Conservation (phyloP, 2,888 invertebrate genomes). For the Erynnis tages region DNA sequence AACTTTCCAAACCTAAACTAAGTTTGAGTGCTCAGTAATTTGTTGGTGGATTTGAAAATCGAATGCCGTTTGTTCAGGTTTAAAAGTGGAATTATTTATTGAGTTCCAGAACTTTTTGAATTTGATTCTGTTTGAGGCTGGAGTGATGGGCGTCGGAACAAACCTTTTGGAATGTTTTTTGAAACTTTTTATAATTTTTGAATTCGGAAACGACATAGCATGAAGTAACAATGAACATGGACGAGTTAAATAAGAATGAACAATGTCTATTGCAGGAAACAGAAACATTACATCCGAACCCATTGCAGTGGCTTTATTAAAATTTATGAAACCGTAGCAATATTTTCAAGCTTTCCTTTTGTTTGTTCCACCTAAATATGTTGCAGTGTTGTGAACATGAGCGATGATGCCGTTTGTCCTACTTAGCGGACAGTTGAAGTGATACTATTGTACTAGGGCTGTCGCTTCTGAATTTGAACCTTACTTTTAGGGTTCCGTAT, state of each 20-base stretch:
- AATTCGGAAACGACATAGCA: neutral
- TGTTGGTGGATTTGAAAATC: constrained; percentile 39
- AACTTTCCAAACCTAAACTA: constrained; percentile 40
- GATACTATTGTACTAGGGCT: constrained; percentile 1
- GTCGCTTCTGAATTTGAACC: neutral
- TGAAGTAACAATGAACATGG: too few species aligned
- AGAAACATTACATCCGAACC: too few species aligned
- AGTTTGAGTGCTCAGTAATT: constrained; percentile 39
- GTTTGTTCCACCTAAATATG: constrained; percentile 12
- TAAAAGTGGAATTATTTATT: constrained; percentile 34
- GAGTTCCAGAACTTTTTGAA: constrained; percentile 25
- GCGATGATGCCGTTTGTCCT: constrained; percentile 18
- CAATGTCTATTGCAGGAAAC: too few species aligned
- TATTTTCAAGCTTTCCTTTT: constrained; percentile 11
- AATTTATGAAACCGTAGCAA: neutral
- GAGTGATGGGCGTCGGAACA: neutral
- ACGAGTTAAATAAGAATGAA: too few species aligned
- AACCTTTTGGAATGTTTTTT: neutral
- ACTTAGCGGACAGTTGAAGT: constrained; percentile 19
- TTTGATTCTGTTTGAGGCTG: constrained; percentile 14
- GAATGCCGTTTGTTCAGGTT: constrained; percentile 33
- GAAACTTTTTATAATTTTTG: neutral
- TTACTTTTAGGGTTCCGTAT: neutral
- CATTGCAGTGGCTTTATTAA: too few species aligned
- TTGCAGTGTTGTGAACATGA: constrained; percentile 12